A percentile compares a stretch with the other conserved stretches of the same genome.
Evolutionary conservation across 2,888 invertebrate genomes (phyloP).

Genomic region (Leptopilina myrica): DNA sequence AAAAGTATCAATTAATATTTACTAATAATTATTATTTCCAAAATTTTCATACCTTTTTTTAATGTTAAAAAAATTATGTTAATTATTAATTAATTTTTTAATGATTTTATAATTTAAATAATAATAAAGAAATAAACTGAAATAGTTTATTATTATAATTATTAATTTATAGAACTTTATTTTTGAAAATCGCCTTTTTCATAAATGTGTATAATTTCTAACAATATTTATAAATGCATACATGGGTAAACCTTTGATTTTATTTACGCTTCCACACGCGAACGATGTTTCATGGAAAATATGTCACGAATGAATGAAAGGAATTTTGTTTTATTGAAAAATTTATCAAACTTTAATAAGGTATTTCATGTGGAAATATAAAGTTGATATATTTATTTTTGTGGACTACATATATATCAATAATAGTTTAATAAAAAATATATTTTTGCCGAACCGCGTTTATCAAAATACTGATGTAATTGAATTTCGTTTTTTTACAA

Average conservation of each 20-base stretch:
- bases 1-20: too few species aligned
- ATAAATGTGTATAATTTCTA: not conserved
- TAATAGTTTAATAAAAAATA: not conserved
- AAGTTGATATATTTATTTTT: not conserved
- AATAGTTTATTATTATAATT: too few species aligned
- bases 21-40: too few species aligned
- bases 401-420: not conserved
- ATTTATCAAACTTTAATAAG: not conserved
- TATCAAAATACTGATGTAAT: not conserved
- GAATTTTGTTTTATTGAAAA: slow-evolving; percentile 7
- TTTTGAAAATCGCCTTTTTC: too few species aligned
- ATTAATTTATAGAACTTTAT: too few species aligned
- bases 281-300: not conserved
- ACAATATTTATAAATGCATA: not conserved
- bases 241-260: not conserved
- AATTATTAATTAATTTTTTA: too few species aligned
- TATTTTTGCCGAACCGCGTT: not conserved
- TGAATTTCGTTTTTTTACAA: too few species aligned
- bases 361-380: not conserved
- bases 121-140: too few species aligned
- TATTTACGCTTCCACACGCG: not conserved
- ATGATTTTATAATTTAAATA: too few species aligned
- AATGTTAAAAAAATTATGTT: too few species aligned
- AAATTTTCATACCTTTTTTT: too few species aligned
- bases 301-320: not conserved